Evolutionary conservation across 2,888 invertebrate species (phyloP), one percentile per base, ranked within the genome.

Genomic region (Oscheius onirici): DNA sequence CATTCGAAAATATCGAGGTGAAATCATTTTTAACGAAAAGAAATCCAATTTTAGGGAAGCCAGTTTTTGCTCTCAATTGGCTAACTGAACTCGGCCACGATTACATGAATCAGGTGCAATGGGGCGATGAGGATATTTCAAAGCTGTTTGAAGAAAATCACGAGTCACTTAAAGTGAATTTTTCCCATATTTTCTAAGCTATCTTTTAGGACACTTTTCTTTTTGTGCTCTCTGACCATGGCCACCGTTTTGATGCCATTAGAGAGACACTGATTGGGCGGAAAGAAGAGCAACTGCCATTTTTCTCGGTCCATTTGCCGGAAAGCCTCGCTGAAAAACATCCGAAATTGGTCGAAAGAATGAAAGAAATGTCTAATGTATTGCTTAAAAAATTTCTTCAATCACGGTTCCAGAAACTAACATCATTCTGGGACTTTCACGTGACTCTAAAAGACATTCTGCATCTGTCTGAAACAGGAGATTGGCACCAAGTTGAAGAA

Each of bases 11-110:
- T 75, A 75, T 58, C 43, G 63, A 69, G 67, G 75, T 77, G 24
- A 10, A 40, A n/a, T 22, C 2, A 3, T 26, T 52, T 51, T 46
- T 40, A 0, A 43, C 2, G 11, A 51, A 41, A 40, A 1, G 2
- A 22, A n/a, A 40, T 40, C 6, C 20, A 11, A 3, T 57, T 77
- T 57, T 43, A 77, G 77, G 57, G 8, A 13, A 55, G 1, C 81
- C 84, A 0, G 73, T 74, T 20, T 84, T 84, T 49, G 83, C 80
- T 3, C 55, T 84, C 13, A 76, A 82, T 46, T 84, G 84, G 84
- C 74, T 84, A 20, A 84, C 84, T 1, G 88, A 89, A 73, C 79
- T 90, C 2, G 88, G 88, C 1, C 90, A 90, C 70, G 89, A 90
- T 61, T 87, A 87, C 76, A 79, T 88, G 41, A 88, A 88, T 77